Evolutionary conservation across 2,888 invertebrate genomes (phyloP), one percentile per base, ranked within the genome.

Genomic region (Lasioglossum calceatum): DNA sequence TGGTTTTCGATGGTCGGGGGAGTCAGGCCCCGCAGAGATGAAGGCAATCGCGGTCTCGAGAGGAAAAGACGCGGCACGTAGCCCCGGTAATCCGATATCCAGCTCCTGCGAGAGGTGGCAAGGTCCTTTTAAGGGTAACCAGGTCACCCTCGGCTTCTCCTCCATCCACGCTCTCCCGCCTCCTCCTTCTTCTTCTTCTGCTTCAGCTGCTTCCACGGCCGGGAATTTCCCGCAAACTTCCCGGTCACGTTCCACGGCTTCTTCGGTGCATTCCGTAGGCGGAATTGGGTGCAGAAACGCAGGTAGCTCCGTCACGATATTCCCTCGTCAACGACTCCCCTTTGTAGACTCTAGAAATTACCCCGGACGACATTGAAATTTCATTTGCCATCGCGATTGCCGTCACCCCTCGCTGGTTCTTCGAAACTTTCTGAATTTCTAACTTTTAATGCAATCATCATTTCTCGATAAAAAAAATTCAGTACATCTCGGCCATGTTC

Each of bases 111-210:
- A 86, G 85, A 84, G 77, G 81, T 86, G 81, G 78, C 80, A 86
- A 87, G 87, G 87, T 87, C 85, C 86, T 88, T 85, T 82, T 88
- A 86, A 89, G 89, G 89, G 81, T 91, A 91, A 90, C 88, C 87
- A 78, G 91, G 89, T 89, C 91, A 87, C 81, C 87, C 84, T 82
- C 88, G 81, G 81, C 81, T 77, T 75, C 82, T 79, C 54, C 64
- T 64, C 81, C 42, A 73, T 54, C 54, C 54, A 23, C 54, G 50
- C 73, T 77, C 75, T 47, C 36, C 36, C 73, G 36, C 74, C 71
- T 61, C 67, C 67, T 47, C 58, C 67, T 47, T 74, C 84, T 42
- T 19, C 78, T 74, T 67, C 81, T 74, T 70, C 77, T 58, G 77
- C 54, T 47, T 61, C 47, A 64, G 42, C 61, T 73, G 81, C 81